phyloP scores from a whole-genome alignment of 2,888 invertebrate genomes.

The Galerucella calmariensis region DNA sequence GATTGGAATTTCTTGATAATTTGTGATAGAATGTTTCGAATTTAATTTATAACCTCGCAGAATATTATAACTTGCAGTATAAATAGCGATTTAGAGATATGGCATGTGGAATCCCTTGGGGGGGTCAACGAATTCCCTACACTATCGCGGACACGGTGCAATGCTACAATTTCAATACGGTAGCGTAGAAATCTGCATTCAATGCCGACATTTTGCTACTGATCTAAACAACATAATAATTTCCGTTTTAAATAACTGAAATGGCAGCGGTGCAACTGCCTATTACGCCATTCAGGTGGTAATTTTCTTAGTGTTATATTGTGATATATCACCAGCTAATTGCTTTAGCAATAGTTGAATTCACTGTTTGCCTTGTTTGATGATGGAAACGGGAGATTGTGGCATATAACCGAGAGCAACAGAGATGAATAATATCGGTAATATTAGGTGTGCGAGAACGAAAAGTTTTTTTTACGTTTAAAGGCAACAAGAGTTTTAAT shows the following conservation, averaged over 20 bases:
- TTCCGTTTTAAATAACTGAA: constrained; percentile 47
- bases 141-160: constrained; percentile 39
- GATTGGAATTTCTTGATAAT: too few relatives aligned
- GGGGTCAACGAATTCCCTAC: constrained; percentile 30
- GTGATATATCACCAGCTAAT: constrained; percentile 43
- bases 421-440: background rate
- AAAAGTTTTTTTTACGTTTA: background rate
- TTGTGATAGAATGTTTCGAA: background rate
- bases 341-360: constrained; percentile 32
- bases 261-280: constrained; percentile 41
- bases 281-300: constrained; percentile 41
- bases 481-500: background rate
- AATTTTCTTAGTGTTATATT: constrained; percentile 42
- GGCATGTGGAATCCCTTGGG: constrained; percentile 28
- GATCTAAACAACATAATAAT: constrained; percentile 52
- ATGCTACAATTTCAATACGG: constrained; percentile 47
- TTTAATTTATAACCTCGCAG: constrained; percentile 10
- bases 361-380: constrained; percentile 35
- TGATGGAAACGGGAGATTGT: constrained; percentile 31
- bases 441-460: background rate
- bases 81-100: constrained; percentile 20
- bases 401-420: background rate
- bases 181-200: constrained; percentile 52
- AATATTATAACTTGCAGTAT: background rate
- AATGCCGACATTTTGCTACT: constrained; percentile 47